Percentiles rank a stretch among this genome's conserved stretches.
Evolutionary conservation across 2,797 vertebrate genomes (phyloP).

Genomic region (Hirundo rustica): DNA sequence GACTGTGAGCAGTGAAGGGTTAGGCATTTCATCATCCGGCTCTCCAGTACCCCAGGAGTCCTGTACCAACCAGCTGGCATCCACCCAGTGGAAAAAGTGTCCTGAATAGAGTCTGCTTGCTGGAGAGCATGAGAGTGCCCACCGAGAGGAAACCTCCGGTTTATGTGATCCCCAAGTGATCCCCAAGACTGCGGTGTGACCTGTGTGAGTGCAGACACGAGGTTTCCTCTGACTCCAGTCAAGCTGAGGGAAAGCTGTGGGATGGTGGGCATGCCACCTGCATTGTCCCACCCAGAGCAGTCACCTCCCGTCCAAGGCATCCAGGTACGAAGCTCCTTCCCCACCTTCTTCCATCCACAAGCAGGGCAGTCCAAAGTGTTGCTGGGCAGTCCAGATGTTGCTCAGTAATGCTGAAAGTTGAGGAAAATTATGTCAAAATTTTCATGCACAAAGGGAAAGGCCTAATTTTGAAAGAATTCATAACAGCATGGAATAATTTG

Average conservation of each 20-base stretch:
- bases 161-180: neutral
- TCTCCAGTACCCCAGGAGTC: neutral
- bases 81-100: neutral
- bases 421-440: neutral
- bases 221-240: neutral
- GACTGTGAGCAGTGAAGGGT: neutral
- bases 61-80: neutral
- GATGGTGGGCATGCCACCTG: neutral
- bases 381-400: neutral
- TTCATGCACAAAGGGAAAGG: neutral
- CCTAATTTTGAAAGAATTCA: neutral
- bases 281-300: fast-evolving
- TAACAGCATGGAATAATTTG: neutral
- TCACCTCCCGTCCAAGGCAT: fast-evolving
- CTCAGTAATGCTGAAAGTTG: neutral
- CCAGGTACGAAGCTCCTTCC: neutral
- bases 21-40: neutral
- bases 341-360: neutral
- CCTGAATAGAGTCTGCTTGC: neutral
- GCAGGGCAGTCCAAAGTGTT: neutral
- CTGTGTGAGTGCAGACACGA: fast-evolving
- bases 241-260: neutral
- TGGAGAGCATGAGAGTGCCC: neutral
- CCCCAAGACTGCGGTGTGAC: neutral
- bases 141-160: neutral